Conservation (phyloP, 2,888 invertebrate genomes). For the Noctua fimbriata region DNA sequence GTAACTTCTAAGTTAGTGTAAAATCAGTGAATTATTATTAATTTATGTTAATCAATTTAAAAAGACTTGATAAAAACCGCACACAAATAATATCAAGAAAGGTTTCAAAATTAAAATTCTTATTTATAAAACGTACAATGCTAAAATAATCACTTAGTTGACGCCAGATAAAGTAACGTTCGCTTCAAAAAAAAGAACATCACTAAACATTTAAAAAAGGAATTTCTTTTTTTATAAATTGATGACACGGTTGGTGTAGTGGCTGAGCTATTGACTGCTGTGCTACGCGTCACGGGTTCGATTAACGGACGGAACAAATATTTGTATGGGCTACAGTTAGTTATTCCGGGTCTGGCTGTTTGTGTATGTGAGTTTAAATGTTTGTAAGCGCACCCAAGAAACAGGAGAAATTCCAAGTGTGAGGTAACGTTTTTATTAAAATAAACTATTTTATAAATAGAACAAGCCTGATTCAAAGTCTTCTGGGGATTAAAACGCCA, state of each 20-base stretch:
- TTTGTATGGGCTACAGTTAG: not conserved
- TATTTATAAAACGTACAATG: conserved; percentile 3
- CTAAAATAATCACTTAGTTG: conserved; percentile 25
- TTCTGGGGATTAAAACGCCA: conserved; percentile 6
- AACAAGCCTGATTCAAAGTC: not conserved
- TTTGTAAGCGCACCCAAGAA: not conserved
- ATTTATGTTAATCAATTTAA: too few species aligned
- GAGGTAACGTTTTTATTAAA: not conserved
- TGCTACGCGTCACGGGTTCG: not conserved
- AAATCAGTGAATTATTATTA: too few species aligned
- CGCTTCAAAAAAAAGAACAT: not conserved
- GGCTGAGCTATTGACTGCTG: not conserved
- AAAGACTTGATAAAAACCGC: not conserved
- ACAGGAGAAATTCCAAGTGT: not conserved
- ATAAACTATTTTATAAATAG: not conserved
- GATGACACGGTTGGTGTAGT: not conserved
- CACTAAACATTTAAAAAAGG: not conserved
- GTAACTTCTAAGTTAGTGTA: too few species aligned
- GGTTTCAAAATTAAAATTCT: not conserved
- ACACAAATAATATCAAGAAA: not conserved
- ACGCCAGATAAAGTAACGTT: not conserved
- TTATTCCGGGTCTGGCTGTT: not conserved
- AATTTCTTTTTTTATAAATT: not conserved
- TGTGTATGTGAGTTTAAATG: not conserved
- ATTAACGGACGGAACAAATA: not conserved